Percentiles rank a stretch among this genome's conserved stretches.
phyloP scores from a whole-genome alignment of 2,888 invertebrate species.

The Pterobdella sp. region DNA sequence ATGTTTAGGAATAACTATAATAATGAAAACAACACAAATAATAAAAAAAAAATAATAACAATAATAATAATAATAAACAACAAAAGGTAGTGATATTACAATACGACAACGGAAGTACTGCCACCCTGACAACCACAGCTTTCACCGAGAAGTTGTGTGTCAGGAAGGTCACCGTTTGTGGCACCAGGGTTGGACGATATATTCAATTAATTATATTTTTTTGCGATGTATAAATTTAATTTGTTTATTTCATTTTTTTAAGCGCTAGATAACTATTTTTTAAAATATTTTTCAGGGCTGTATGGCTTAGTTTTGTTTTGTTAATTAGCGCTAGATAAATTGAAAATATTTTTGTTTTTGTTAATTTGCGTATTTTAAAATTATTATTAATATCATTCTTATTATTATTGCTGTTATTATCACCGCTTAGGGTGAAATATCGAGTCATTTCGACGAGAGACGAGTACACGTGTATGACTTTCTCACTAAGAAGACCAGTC shows the following conservation, averaged over 20 bases:
- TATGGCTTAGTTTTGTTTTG: too few relatives aligned
- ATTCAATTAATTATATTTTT: too few relatives aligned
- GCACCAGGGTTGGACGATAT: constrained; percentile 46
- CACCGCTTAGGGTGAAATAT: constrained; percentile 44
- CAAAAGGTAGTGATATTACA: constrained; percentile 51
- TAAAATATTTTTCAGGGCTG: too few relatives aligned
- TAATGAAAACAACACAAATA: too few relatives aligned
- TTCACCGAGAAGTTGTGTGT: constrained; percentile 49
- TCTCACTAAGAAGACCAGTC: constrained; percentile 40
- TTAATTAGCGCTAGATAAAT: neutral
- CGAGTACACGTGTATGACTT: constrained; percentile 43
- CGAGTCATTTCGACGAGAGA: constrained; percentile 38
- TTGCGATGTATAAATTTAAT: too few relatives aligned
- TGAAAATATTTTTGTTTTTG: neutral
- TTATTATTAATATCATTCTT: neutral
- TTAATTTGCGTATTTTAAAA: neutral
- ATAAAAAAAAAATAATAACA: too few relatives aligned
- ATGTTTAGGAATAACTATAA: neutral
- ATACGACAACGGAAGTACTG: constrained; percentile 51
- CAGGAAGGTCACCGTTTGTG: constrained; percentile 50
- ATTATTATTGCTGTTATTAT: neutral
- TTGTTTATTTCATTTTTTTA: too few relatives aligned
- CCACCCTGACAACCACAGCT: constrained; percentile 51
- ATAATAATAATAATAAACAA: too few relatives aligned
- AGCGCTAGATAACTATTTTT: too few relatives aligned